Conservation (phyloP, 2,888 invertebrate genomes). For the Asteroscopus sphinx region DNA sequence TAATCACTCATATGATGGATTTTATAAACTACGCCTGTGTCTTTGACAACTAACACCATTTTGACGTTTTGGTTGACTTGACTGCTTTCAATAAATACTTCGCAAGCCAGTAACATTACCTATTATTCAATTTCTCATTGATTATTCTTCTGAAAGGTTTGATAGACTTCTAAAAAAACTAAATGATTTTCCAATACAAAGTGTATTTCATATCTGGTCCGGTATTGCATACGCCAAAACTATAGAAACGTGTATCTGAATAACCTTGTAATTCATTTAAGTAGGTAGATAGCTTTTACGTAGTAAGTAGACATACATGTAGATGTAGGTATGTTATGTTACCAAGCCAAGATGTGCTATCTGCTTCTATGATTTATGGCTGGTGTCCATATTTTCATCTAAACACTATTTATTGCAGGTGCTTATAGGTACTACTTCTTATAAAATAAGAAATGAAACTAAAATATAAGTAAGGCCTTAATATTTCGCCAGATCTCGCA, state of each 20-base stretch:
- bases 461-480: not conserved
- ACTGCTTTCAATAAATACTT: constrained; percentile 65
- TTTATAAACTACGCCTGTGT: constrained; percentile 84
- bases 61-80: constrained; percentile 83
- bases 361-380: constrained; percentile 2
- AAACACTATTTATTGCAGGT: too few species aligned
- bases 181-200: constrained; percentile 45
- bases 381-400: not conserved
- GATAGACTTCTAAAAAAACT: constrained; percentile 53
- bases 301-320: not conserved
- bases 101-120: constrained; percentile 74
- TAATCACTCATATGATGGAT: constrained; percentile 79
- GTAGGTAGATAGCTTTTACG: constrained; percentile 12
- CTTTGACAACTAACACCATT: constrained; percentile 88
- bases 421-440: too few species aligned
- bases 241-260: constrained; percentile 18
- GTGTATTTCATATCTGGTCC: constrained; percentile 14
- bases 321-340: constrained; percentile 1
- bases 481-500: not conserved
- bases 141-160: constrained; percentile 26
- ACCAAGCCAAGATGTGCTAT: constrained; percentile 9
- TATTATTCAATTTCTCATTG: constrained; percentile 56
- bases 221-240: constrained; percentile 17
- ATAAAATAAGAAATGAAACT: too few species aligned
- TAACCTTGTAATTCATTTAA: constrained; percentile 38